phyloP scores from a whole-genome alignment of 2,797 vertebrate species.

The Hirundo rustica region DNA sequence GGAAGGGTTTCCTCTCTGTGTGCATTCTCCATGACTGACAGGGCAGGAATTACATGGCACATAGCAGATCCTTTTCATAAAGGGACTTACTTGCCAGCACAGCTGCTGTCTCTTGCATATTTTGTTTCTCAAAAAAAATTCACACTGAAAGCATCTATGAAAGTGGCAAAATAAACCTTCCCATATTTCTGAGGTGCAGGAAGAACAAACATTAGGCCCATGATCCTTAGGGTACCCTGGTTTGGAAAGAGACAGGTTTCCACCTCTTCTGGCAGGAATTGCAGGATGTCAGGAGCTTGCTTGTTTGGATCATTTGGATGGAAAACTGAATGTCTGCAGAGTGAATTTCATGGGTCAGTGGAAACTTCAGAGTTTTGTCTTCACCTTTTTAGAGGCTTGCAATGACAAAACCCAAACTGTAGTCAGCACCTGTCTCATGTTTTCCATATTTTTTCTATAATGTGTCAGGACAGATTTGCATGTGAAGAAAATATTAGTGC shows the following conservation, averaged over 20 bases:
- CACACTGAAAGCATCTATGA: neutral
- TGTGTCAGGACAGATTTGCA: constrained; percentile 24
- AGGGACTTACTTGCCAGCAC: neutral
- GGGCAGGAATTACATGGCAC: neutral
- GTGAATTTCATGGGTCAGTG: neutral
- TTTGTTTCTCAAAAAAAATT: neutral
- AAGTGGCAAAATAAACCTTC: neutral
- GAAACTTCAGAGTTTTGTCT: neutral
- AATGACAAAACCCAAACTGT: neutral
- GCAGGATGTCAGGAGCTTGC: neutral
- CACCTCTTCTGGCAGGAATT: neutral
- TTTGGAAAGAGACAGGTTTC: neutral
- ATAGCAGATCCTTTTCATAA: neutral
- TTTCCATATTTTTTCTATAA: constrained; percentile 45
- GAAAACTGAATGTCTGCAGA: neutral
- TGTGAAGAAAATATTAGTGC: neutral
- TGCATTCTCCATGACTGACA: neutral
- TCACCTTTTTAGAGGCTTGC: neutral
- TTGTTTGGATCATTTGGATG: neutral
- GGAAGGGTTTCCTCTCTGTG: constrained; percentile 2
- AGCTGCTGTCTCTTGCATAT: constrained; percentile 1
- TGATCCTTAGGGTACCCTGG: neutral
- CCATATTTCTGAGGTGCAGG: neutral
- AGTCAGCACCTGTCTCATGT: constrained; percentile 18
- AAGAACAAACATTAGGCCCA: neutral